These are phyloP conservation scores for Altica lythri DNA, from an alignment of 2,888 invertebrate species.

Conservation along the genomic window DNA sequence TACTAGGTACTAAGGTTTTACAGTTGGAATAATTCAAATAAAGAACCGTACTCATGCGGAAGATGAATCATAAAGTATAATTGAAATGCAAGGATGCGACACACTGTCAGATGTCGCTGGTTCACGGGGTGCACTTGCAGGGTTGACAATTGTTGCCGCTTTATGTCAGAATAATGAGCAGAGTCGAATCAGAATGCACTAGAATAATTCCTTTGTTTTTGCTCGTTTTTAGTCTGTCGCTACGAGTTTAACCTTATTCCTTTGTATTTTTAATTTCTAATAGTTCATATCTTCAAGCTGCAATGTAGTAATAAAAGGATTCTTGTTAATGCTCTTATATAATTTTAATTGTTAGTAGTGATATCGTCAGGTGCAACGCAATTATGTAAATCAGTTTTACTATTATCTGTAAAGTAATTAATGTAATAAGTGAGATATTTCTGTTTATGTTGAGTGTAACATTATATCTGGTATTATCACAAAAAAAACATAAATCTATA, in stretches of 20 bases:
- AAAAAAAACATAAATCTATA: no score
- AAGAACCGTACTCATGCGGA: constrained; percentile 50
- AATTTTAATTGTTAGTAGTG: no score
- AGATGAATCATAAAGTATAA: constrained; percentile 54
- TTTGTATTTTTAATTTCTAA: no score
- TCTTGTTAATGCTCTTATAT: no score
- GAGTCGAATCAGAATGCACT: neutral
- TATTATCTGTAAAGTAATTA: no score
- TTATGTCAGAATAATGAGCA: constrained; percentile 5
- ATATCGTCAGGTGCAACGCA: no score
- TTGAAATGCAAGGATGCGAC: constrained; percentile 50
- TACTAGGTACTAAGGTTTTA: neutral
- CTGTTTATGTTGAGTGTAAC: no score
- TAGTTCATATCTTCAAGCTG: no score
- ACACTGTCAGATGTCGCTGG: constrained; percentile 39
- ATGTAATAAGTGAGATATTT: no score
- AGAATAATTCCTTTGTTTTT: constrained; percentile 5
- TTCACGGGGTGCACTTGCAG: neutral
- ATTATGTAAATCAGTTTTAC: no score
- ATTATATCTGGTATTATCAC: no score
- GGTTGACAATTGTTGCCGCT: constrained; percentile 9
- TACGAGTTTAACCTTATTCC: neutral
- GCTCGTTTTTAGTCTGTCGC: neutral
- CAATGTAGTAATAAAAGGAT: no score
- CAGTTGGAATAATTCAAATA: constrained; percentile 46